phyloP scores from a whole-genome alignment of 2,797 vertebrate species.

The Bryconaethiops microstoma region DNA sequence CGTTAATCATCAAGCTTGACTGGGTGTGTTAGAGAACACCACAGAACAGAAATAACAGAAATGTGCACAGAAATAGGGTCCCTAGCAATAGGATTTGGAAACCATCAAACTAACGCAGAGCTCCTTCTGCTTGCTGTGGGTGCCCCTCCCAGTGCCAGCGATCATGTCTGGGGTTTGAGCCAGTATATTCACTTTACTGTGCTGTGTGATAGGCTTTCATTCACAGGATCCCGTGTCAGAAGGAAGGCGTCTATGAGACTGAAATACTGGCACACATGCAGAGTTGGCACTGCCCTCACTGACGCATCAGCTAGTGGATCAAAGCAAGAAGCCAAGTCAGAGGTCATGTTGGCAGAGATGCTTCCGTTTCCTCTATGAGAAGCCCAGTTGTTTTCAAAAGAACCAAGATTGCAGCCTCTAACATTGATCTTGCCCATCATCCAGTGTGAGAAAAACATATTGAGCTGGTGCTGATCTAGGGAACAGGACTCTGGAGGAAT shows the following conservation, averaged over 20 bases:
- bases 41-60: background rate
- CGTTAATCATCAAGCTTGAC: too few relatives aligned
- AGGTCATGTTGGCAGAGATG: background rate
- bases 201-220: slow-evolving; percentile 47
- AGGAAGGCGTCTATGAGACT: slow-evolving; percentile 28
- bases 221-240: slow-evolving; percentile 43
- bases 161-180: slow-evolving; percentile 11
- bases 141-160: background rate
- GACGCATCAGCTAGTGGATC: background rate
- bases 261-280: slow-evolving; percentile 7
- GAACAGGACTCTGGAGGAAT: background rate
- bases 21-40: too few relatives aligned
- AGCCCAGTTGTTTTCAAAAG: background rate
- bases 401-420: background rate
- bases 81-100: background rate
- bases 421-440: background rate
- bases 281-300: background rate
- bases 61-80: background rate
- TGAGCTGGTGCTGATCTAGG: background rate
- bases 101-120: background rate
- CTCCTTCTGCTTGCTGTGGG: background rate
- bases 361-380: background rate
- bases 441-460: background rate
- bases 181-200: background rate
- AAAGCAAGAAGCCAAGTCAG: background rate